Base-by-base conservation (phyloP, 2,797 vertebrate genomes). In the Austrolebias charrua region DNA sequence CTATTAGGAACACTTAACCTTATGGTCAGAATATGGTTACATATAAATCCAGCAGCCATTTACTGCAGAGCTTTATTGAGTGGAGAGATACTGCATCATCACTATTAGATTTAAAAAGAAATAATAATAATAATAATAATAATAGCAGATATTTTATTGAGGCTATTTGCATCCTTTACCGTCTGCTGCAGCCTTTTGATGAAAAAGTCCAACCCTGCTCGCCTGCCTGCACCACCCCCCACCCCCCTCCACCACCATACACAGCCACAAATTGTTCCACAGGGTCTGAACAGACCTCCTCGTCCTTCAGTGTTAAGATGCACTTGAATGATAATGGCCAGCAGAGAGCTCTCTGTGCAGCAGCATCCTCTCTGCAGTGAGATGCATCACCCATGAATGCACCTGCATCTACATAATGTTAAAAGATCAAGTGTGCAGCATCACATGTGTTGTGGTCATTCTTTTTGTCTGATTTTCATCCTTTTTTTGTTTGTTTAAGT, bases 1-100 rank as follows among this genome's bases (percentile, higher is more conserved):
- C 85, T 85, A 91, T 92, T 91, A 92, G 73, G 79, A 85, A 90
- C 90, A 91, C 87, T 91, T 91, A 92, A 90, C 87, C 86, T 91
- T 87, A 82, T 85, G 84, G 78, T 81, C 83, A 75, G 78, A 84
- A 79, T 83, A 83, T 77, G 80, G 75, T 76, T 73, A 49, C 13
- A 81, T 74, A 89, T 91, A 88, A 87, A 89, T 90, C 85, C 83
- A 74, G 42, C 46, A 16, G 60, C 76, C 80, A 89, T 89, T 91
- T 86, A 85, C 82, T 81, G 70, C 78, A 44, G 42, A 60, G 35
- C 81, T 89, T 88, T 76, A 88, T 82, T 79, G 76, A 83, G 83
- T 82, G 49, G 50, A 66, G 31, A 43, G 63, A 73, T 62, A 81
- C 76, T 85, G 79, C 84, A 86, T 88, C 81, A 85, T 71, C 46